Base-by-base conservation (phyloP, 1,140 invertebrate species). In the Ptiloglossa arizonensis region DNA sequence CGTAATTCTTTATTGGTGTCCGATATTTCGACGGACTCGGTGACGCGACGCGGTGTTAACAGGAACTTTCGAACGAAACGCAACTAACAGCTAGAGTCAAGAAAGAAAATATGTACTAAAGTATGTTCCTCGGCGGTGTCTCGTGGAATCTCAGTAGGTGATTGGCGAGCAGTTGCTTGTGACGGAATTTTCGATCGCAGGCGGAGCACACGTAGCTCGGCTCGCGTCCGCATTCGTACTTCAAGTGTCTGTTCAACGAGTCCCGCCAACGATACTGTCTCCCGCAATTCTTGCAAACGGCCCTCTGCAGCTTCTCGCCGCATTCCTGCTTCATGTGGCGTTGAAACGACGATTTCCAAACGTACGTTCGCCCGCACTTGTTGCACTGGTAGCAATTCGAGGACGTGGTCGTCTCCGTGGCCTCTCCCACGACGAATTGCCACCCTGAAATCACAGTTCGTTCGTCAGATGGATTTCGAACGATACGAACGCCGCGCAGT, bases 181-280 rank as follows among this genome's bases (percentile, higher is more conserved):
- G 46, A 13, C 71, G 63, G 19, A 68, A 69, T 17, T 50, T 68
- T 22, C 66, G 64, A 6, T 48, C 66, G n/a, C 93, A 94, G 64
- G 92, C 87, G 44, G 87, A 87, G 80, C 94, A 94, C 81, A 92
- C 87, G 75, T 94, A 93, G n/a, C 92, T 91, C 3, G 94, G 93
- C 80, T 92, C 90, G 57, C 93, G 92, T 15, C 93, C 93, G 80
- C 94, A 94, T 83, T 94, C 93, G 85, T 90, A 93, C 41, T 91
- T 88, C 62, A 92, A 70, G 79, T 95, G 94, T 15, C 67, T 83
- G 57, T 64, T 71, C 32, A 85, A 44, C 4, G 68, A 90, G 32
- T 88, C 86, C 64, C 91, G 91, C 78, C 93, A 91, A 67, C 92
- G 92, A 88, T 94, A 94, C 75, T 90, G 83, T 80, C 87, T 92